Percentiles rank a stretch among this genome's conserved stretches.
phyloP scores from a whole-genome alignment of 2,113 vertebrate genomes.

The Crocuta crocuta region DNA sequence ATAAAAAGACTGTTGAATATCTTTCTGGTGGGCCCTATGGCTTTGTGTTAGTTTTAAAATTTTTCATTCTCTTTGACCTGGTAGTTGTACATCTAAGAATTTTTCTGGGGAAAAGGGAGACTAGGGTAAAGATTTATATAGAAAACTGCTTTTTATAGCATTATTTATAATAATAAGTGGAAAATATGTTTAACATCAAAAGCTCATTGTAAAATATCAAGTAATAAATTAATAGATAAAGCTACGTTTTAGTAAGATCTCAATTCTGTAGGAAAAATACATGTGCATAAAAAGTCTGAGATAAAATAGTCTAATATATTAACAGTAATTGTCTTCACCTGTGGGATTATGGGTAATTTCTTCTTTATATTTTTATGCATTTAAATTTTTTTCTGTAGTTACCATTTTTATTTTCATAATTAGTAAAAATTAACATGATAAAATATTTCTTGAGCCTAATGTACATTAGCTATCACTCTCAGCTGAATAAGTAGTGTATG shows the following conservation, averaged over 20 bases:
- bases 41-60: not conserved
- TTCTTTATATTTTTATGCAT: constrained; percentile 38
- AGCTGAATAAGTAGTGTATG: not conserved
- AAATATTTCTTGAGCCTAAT: constrained; percentile 27
- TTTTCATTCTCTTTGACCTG: not conserved
- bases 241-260: not conserved
- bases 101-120: not conserved
- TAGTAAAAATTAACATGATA: constrained; percentile 19
- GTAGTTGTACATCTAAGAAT: not conserved
- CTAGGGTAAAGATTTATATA: not conserved
- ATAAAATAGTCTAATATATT: constrained; percentile 7
- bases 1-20: not conserved
- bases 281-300: not conserved
- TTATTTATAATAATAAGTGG: constrained; percentile 15
- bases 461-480: not conserved
- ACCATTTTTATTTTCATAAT: not conserved
- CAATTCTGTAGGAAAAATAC: constrained; percentile 6
- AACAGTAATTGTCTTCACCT: not conserved
- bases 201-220: not conserved
- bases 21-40: not conserved
- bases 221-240: constrained; percentile 5
- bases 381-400: not conserved
- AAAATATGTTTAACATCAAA: not conserved
- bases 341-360: not conserved
- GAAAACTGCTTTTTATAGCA: not conserved